Percentiles rank a stretch among this genome's conserved stretches.
phyloP scores from a whole-genome alignment of 2,113 vertebrate genomes.

The Leptocoma aspasia region DNA sequence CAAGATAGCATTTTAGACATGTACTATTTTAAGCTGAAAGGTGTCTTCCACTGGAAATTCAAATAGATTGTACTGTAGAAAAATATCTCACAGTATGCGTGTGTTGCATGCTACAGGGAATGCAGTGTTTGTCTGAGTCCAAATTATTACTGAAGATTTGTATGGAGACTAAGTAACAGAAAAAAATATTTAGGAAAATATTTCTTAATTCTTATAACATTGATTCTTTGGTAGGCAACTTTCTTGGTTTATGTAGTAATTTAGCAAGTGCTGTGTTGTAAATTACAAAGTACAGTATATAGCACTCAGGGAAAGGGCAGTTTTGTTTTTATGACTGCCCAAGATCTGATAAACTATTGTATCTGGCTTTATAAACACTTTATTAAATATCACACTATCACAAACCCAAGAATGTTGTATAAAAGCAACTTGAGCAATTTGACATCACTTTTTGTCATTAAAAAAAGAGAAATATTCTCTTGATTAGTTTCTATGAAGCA shows the following conservation, averaged over 20 bases:
- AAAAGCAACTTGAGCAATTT: constrained; percentile 50
- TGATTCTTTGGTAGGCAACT: constrained; percentile 26
- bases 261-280: constrained; percentile 10
- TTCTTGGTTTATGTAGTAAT: constrained; percentile 22
- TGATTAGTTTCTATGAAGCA: constrained; percentile 66
- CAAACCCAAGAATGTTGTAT: constrained; percentile 54
- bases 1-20: not conserved
- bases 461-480: constrained; percentile 62
- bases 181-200: constrained; percentile 36
- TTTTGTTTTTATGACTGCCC: constrained; percentile 54
- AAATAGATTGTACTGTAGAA: not conserved
- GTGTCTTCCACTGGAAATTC: not conserved
- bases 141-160: constrained; percentile 4
- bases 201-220: constrained; percentile 11
- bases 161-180: not conserved
- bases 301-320: constrained; percentile 15
- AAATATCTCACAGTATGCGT: not conserved
- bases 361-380: constrained; percentile 69
- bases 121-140: not conserved
- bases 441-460: constrained; percentile 56
- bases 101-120: not conserved
- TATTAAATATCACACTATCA: constrained; percentile 66
- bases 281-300: constrained; percentile 49
- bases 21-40: not conserved
- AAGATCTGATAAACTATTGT: constrained; percentile 64